Conservation (phyloP, 2,113 vertebrate genomes). For the Empidonax traillii region DNA sequence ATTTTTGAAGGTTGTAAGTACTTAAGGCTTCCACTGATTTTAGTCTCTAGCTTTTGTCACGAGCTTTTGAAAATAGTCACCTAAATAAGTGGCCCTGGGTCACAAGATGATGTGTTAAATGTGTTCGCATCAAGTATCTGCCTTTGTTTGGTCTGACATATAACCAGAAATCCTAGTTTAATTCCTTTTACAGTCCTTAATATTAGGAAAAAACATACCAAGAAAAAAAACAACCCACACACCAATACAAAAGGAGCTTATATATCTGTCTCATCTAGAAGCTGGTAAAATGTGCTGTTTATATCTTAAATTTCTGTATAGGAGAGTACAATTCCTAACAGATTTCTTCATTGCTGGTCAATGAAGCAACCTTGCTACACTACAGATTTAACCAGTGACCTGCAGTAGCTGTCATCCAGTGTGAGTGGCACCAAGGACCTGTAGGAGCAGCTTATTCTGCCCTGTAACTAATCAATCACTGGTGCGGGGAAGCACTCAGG, state of each 20-base stretch:
- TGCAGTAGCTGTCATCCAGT: not conserved
- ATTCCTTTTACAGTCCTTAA: not conserved
- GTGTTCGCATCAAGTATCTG: not conserved
- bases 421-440: not conserved
- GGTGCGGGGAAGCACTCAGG: not conserved
- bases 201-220: not conserved
- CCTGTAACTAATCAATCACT: not conserved
- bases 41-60: not conserved
- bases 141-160: not conserved
- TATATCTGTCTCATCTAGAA: not conserved
- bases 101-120: not conserved
- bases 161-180: not conserved
- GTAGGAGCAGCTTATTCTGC: not conserved
- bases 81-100: not conserved
- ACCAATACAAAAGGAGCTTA: not conserved
- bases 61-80: not conserved
- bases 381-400: not conserved
- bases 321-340: not conserved
- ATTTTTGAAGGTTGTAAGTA: not conserved
- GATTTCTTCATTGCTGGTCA: slow-evolving; percentile 5
- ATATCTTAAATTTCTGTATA: not conserved
- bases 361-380: not conserved
- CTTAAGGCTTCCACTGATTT: not conserved
- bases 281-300: not conserved
- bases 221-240: not conserved